Evolutionary conservation across 2,888 invertebrate genomes (phyloP).

Genomic region (Conomelus anceps): DNA sequence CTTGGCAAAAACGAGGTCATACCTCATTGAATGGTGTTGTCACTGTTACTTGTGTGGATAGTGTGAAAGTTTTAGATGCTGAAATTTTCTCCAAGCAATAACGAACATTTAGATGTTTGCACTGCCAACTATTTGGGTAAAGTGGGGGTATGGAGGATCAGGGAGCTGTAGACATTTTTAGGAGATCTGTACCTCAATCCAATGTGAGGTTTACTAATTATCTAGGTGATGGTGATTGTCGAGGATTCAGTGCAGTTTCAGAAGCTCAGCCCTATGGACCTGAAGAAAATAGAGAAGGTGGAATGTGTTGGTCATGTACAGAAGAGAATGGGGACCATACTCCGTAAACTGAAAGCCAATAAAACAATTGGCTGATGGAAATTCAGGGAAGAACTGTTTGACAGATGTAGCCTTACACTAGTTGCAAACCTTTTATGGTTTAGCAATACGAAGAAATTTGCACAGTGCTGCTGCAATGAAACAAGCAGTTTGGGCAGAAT

Average conservation of each 20-base stretch:
- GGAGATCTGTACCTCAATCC: background rate
- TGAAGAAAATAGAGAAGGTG: background rate
- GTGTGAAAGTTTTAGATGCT: background rate
- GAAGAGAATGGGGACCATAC: background rate
- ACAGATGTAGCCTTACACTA: background rate
- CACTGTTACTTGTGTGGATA: background rate
- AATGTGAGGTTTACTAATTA: background rate
- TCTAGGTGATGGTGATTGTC: background rate
- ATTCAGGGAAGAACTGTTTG: background rate
- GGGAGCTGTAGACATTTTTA: background rate
- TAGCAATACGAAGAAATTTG: slow-evolving; percentile 27
- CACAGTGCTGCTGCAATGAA: slow-evolving; percentile 31
- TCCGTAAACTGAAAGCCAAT: background rate
- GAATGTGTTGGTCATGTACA: slow-evolving; percentile 1
- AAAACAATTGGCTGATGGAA: background rate
- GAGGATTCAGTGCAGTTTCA: background rate
- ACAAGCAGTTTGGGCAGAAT: slow-evolving; percentile 34
- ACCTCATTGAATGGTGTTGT: background rate
- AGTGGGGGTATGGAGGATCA: background rate
- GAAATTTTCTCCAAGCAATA: background rate
- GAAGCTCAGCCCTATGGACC: background rate
- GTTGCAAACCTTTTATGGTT: background rate
- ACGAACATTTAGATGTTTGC: background rate
- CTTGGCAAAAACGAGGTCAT: background rate
- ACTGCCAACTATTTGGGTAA: background rate